Conservation (phyloP, 1,140 invertebrate species). For the Drosophila auraria region DNA sequence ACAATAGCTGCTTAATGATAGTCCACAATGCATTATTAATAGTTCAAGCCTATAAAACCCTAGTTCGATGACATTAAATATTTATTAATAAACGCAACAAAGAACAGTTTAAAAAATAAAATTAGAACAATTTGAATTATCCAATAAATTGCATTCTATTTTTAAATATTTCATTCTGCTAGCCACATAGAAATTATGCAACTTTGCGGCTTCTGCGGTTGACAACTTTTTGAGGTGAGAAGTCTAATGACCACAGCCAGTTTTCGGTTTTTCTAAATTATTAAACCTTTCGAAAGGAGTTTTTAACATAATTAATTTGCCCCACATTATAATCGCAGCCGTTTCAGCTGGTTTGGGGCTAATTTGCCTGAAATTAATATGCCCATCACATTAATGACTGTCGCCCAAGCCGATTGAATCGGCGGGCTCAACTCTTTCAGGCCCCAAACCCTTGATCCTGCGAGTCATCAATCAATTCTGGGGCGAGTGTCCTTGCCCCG, state of each 20-base stretch:
- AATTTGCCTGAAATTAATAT: conserved; percentile 53
- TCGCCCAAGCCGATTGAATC: conserved; percentile 42
- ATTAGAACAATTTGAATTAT: not conserved
- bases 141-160: conserved; percentile 21
- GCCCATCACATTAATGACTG: conserved; percentile 56
- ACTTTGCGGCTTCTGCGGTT: conserved; percentile 35
- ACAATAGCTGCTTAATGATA: not conserved
- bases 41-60: not conserved
- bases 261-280: conserved; percentile 29
- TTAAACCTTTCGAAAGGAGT: conserved; percentile 20
- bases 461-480: conserved; percentile 47
- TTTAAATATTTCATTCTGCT: conserved; percentile 13
- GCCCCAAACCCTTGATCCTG: conserved; percentile 2
- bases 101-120: not conserved
- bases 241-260: conserved; percentile 25
- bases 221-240: conserved; percentile 33
- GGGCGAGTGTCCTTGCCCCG: conserved; percentile 30
- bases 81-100: not conserved
- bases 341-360: conserved; percentile 22
- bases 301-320: conserved; percentile 43
- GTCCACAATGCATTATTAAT: no score
- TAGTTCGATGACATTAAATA: not conserved
- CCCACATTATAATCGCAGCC: conserved; percentile 4
- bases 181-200: conserved; percentile 39
- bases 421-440: conserved; percentile 31